These are phyloP conservation scores for Dryobotodes eremita DNA, from an alignment of 2,888 invertebrate species.

Conservation along the genomic window DNA sequence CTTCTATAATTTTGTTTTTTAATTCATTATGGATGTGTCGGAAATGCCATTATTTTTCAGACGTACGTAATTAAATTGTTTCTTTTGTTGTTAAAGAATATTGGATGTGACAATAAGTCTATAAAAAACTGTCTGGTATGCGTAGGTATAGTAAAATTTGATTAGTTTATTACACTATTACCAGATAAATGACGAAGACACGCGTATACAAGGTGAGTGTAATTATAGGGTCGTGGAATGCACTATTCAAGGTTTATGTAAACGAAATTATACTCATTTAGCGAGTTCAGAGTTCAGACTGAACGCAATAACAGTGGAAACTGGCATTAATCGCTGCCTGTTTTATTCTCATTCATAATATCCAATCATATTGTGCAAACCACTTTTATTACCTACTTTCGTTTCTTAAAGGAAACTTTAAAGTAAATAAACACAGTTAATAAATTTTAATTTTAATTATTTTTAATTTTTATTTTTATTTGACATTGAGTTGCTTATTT, in stretches of 20 bases:
- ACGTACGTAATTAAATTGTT: neutral
- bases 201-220: constrained; percentile 55
- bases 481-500: too few relatives aligned
- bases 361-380: neutral
- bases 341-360: constrained; percentile 16
- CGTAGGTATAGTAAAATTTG: neutral
- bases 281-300: constrained; percentile 36
- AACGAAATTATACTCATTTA: constrained; percentile 46
- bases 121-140: neutral
- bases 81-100: neutral
- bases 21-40: neutral
- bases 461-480: too few relatives aligned
- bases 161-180: constrained; percentile 22
- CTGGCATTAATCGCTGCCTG: neutral
- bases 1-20: neutral
- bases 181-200: constrained; percentile 25
- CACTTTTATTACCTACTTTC: neutral
- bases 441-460: too few relatives aligned
- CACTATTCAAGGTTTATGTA: constrained; percentile 44
- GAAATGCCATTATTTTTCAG: neutral
- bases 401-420: neutral
- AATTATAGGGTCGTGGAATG: constrained; percentile 49
- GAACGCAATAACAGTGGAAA: neutral
- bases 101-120: neutral
- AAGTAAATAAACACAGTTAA: neutral